Conservation (phyloP, 2,113 vertebrate genomes). For the Campylomormyrus numenius region DNA sequence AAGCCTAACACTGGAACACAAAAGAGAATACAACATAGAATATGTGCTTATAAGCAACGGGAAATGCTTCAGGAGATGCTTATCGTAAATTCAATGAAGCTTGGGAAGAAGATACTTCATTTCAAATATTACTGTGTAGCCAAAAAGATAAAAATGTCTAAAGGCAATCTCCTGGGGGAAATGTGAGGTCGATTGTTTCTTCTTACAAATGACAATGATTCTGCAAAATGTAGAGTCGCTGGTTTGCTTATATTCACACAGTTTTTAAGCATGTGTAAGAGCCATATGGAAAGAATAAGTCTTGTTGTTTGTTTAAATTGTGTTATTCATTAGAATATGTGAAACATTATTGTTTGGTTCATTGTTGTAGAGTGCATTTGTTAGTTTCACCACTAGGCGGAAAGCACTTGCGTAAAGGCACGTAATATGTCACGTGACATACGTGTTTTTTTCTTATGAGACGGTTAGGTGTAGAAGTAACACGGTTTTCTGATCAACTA, state of each 20-base stretch:
- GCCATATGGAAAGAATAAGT: too few relatives aligned
- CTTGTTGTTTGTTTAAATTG: too few relatives aligned
- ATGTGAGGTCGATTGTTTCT: background rate
- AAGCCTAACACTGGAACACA: background rate
- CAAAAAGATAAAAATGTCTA: background rate
- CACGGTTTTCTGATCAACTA: too few relatives aligned
- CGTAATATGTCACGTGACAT: too few relatives aligned
- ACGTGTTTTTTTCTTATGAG: too few relatives aligned
- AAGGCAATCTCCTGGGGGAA: background rate
- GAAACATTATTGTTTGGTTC: too few relatives aligned
- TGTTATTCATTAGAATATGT: too few relatives aligned
- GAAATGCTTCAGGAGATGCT: background rate
- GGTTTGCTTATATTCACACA: background rate
- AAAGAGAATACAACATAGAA: background rate
- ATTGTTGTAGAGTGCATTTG: too few relatives aligned
- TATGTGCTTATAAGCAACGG: background rate
- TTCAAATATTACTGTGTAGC: background rate
- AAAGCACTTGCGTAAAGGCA: too few relatives aligned
- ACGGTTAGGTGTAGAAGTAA: too few relatives aligned
- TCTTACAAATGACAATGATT: background rate
- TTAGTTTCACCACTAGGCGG: too few relatives aligned
- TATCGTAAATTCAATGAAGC: background rate
- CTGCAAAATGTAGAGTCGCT: background rate
- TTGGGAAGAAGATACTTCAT: background rate
- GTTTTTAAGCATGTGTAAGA: background rate